These are phyloP conservation scores for Radopholus similis DNA, from an alignment of 1,140 invertebrate species.

Conservation along the genomic window DNA sequence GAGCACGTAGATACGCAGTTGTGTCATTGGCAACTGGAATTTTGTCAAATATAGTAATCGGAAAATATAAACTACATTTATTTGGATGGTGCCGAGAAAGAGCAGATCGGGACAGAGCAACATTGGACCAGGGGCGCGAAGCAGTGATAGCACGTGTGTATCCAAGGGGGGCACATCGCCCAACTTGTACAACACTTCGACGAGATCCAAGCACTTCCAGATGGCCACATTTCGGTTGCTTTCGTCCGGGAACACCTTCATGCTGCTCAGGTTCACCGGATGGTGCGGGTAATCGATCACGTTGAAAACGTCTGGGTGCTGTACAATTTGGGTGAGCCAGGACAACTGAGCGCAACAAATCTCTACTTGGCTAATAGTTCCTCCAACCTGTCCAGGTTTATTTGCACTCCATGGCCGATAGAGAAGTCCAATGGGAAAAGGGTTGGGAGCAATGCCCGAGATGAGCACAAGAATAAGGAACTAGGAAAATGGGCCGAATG, in stretches of 20 bases:
- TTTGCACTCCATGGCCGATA: constrained; percentile 29
- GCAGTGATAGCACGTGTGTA: neutral
- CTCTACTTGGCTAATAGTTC: neutral
- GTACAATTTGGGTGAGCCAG: constrained; percentile 75
- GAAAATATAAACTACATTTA: constrained; percentile 23
- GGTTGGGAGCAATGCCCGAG: constrained; percentile 1
- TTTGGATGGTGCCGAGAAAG: constrained; percentile 32
- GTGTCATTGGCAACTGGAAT: constrained; percentile 30
- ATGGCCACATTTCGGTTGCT: constrained; percentile 79
- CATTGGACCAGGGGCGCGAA: constrained; percentile 32
- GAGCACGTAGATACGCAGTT: constrained; percentile 30
- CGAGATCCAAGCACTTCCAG: constrained; percentile 84
- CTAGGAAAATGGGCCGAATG: too few species aligned
- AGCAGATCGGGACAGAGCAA: constrained; percentile 35
- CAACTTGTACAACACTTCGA: constrained; percentile 73
- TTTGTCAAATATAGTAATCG: neutral
- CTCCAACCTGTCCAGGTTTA: constrained; percentile 34
- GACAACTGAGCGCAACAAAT: constrained; percentile 56
- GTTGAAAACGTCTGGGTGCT: constrained; percentile 83
- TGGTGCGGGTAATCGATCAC: constrained; percentile 84
- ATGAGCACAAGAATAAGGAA: constrained; percentile 30
- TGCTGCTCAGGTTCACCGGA: constrained; percentile 76
- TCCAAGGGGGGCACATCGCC: constrained; percentile 66
- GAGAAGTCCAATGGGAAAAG: constrained; percentile 25
- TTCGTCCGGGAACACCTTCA: constrained; percentile 72